These are phyloP conservation scores for Reticulitermes speratus DNA, from an alignment of 1,140 invertebrate species.

Conservation along the genomic window DNA sequence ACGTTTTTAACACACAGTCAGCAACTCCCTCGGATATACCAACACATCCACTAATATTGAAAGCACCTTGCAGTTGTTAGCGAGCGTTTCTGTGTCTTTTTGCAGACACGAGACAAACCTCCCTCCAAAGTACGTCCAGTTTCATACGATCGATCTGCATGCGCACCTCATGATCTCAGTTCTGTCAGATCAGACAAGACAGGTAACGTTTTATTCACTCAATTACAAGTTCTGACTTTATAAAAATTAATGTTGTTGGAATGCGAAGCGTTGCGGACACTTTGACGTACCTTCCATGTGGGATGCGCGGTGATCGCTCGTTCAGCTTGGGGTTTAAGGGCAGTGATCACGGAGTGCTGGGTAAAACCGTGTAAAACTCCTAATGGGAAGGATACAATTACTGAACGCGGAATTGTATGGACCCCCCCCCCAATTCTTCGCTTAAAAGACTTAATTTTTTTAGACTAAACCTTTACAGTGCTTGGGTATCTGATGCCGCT, in stretches of 20 bases:
- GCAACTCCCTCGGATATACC: not conserved
- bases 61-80: not conserved
- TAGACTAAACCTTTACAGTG: too few species aligned
- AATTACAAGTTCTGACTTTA: not conserved
- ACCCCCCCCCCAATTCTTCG: too few species aligned
- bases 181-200: not conserved
- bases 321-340: too few species aligned
- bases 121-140: too few species aligned
- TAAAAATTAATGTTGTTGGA: not conserved
- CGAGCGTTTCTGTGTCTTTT: not conserved
- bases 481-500: too few species aligned
- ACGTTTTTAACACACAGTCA: not conserved
- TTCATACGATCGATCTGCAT: not conserved
- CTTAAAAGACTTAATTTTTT: too few species aligned
- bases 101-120: not conserved
- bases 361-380: too few species aligned
- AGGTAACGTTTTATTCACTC: not conserved
- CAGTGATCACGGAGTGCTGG: too few species aligned
- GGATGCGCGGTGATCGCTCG: not conserved
- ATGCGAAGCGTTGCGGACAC: not conserved
- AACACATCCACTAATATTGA: not conserved
- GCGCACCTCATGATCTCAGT: not conserved
- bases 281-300: not conserved
- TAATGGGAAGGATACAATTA: too few species aligned
- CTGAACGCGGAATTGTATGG: too few species aligned